Evolutionary conservation across 2,113 vertebrate genomes (phyloP), one percentile per base, ranked within the genome.

Genomic region (Lagopus leucura): DNA sequence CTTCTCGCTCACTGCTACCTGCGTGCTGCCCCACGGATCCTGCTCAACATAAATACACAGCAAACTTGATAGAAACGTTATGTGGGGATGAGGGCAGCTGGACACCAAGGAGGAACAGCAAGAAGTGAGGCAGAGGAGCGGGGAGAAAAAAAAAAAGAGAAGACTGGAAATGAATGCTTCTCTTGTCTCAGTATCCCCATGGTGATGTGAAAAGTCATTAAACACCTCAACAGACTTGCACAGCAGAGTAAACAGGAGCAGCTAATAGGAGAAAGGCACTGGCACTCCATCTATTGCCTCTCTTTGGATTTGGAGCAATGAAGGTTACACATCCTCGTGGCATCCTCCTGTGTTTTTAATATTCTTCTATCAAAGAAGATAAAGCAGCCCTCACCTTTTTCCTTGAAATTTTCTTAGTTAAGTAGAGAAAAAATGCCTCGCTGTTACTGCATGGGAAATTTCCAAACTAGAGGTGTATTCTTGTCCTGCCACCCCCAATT

Each of bases 261-360:
- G 88, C 89, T 95, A 86, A 94, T 72, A 94, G 90, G 88, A 95
- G 88, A 95, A 75, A 94, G 85, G 73, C 82, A 81, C 27, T 21
- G 52, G 76, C 82, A 90, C 92, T 94, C 94, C 73, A 95, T 95
- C 93, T 94, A 67, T 75, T 78, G 36, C 57, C 57, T 84, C 89
- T 81, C 85, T 89, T 92, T 81, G 45, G 47, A 81, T 88, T 92
- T 82, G 69, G 91, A 86, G 90, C 93, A 90, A 75, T 86, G 93
- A 94, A 96, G 76, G 86, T 94, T 95, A 86, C 93, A 75, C 82
- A 69, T 86, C 84, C 66, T 71, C 61, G 57, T 0, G 2, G 93
- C 94, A 72, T 90, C 94, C 92, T 95, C 93, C 90, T 94, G 93
- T 94, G 94, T 91, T 96, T 96, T 97, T 95, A 96, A 95, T 95